phyloP scores from a whole-genome alignment of 2,888 invertebrate species.

The Scelioninae gen. 1 region DNA sequence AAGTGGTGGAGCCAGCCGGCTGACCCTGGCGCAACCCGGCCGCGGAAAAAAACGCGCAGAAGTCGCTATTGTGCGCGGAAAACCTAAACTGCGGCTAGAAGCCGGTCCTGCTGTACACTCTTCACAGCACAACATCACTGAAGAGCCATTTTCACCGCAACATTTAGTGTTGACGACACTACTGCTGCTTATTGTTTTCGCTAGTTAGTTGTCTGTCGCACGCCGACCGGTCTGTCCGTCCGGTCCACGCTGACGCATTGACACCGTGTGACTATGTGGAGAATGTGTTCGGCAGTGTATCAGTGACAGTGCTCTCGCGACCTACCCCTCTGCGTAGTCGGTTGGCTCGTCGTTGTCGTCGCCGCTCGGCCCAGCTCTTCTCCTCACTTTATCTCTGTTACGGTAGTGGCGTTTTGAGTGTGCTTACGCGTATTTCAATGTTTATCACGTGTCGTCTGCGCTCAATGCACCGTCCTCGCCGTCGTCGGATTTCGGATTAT shows the following conservation, averaged over 20 bases:
- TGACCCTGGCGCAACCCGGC: conserved; percentile 81
- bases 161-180: no score
- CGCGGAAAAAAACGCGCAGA: conserved; percentile 61
- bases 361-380: conserved; percentile 33
- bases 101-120: no score
- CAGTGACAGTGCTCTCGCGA: conserved; percentile 74
- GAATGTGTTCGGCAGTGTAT: conserved; percentile 72
- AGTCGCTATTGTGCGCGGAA: conserved; percentile 31
- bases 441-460: conserved; percentile 78
- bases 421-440: conserved; percentile 69
- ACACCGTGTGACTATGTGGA: conserved; percentile 66
- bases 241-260: conserved; percentile 44
- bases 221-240: no score
- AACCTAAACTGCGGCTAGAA: conserved; percentile 27
- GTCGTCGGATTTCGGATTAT: conserved; percentile 75
- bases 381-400: conserved; percentile 41
- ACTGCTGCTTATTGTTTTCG: conserved; percentile 10
- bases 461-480: conserved; percentile 73
- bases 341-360: conserved; percentile 54
- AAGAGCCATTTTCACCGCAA: no score
- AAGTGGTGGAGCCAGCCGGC: conserved; percentile 83
- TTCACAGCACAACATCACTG: no score
- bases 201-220: no score
- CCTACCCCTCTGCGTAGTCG: conserved; percentile 66
- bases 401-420: conserved; percentile 58